phyloP scores from a whole-genome alignment of 2,113 vertebrate species.

The Eclectus roratus region DNA sequence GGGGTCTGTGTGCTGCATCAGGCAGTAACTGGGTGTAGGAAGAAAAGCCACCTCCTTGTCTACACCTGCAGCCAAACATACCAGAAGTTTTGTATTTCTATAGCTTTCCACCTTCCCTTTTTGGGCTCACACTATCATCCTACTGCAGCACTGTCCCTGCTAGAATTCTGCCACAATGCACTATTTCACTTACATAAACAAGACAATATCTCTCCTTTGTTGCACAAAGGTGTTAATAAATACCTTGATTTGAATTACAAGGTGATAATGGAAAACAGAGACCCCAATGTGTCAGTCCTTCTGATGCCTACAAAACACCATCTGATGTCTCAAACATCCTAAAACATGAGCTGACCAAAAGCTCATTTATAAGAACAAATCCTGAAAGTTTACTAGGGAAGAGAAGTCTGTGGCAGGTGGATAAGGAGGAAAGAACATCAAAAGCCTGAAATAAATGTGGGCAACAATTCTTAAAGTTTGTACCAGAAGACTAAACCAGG shows the following conservation, averaged over 20 bases:
- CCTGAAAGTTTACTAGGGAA: background rate
- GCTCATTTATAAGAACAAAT: background rate
- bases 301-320: background rate
- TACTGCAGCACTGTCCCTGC: background rate
- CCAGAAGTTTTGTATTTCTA: background rate
- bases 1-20: background rate
- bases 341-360: background rate
- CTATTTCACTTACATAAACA: background rate
- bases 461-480: background rate
- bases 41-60: background rate
- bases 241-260: conserved; percentile 31
- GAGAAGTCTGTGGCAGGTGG: background rate
- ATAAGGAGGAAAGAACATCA: background rate
- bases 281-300: background rate
- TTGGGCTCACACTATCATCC: background rate
- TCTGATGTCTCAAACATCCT: background rate
- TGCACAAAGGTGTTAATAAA: conserved; percentile 38
- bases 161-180: background rate
- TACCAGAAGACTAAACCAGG: background rate
- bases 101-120: background rate
- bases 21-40: background rate
- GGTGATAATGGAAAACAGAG: conserved; percentile 37
- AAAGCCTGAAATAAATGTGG: background rate
- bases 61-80: background rate
- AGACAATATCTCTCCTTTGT: background rate